Evolutionary conservation across 64 coral and sea anemone species (phyloP).

Genomic region (Pocillopora damicornis): DNA sequence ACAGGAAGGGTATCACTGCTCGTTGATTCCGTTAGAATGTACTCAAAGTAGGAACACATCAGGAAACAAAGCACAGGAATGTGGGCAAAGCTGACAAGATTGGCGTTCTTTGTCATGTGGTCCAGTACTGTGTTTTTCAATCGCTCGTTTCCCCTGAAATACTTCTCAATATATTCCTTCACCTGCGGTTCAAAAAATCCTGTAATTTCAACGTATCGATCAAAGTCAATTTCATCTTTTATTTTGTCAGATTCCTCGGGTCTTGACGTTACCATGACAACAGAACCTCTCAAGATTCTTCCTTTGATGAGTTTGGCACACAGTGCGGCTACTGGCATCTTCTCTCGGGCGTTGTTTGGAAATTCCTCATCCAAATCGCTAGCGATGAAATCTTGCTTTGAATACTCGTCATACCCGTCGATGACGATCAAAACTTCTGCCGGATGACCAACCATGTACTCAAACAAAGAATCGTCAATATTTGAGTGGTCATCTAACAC

Average conservation of each 20-base stretch:
- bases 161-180: constrained; percentile 34
- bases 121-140: not conserved
- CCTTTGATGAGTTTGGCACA: constrained; percentile 23
- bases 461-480: not conserved
- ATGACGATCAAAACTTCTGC: not conserved
- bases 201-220: constrained; percentile 29
- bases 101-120: constrained; percentile 20
- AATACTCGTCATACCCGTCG: constrained; percentile 23
- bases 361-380: not conserved
- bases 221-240: not conserved
- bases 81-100: constrained; percentile 31
- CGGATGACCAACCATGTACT: not conserved
- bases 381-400: not conserved
- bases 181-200: constrained; percentile 11
- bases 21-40: not conserved
- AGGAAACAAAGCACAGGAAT: constrained; percentile 23
- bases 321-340: constrained; percentile 19
- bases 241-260: constrained; percentile 11
- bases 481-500: constrained; percentile 8
- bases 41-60: constrained; percentile 29
- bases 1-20: not conserved
- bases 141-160: not conserved
- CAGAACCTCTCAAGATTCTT: not conserved
- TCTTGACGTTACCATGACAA: constrained; percentile 9
- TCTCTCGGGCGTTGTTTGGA: constrained; percentile 3